A percentile compares a stretch with the other conserved stretches of the same genome.
Conservation (phyloP, 2,888 invertebrate genomes). For the Vanessa cardui region DNA sequence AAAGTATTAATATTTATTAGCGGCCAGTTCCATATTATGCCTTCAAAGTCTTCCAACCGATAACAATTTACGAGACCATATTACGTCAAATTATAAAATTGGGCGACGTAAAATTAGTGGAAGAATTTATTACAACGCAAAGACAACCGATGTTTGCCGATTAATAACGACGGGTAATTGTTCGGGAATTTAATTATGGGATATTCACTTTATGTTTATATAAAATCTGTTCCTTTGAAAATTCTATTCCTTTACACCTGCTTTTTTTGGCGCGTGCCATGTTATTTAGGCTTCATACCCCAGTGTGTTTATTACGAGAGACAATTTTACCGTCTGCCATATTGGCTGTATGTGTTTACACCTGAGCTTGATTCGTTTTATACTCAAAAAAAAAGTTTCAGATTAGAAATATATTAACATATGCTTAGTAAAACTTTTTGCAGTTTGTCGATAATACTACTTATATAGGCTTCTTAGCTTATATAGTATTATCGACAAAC, state of each 20-base stretch:
- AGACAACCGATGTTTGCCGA: constrained; percentile 24
- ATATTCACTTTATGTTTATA: constrained; percentile 14
- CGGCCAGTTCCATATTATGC: constrained; percentile 10
- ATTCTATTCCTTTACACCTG: constrained; percentile 20
- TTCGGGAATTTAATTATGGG: constrained; percentile 27
- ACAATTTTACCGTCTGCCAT: not conserved
- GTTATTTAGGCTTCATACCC: not conserved
- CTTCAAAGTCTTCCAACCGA: constrained; percentile 38
- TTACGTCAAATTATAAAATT: constrained; percentile 65
- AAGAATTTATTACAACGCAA: constrained; percentile 46
- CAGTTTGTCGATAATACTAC: no score
- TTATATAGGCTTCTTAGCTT: no score
- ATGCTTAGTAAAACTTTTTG: no score
- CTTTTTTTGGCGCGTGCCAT: constrained; percentile 10
- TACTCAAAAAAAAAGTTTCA: no score
- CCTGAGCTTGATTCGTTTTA: not conserved
- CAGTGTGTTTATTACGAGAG: not conserved
- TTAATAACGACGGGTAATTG: constrained; percentile 37
- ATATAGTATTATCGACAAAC: no score
- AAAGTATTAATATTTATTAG: not conserved
- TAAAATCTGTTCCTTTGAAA: constrained; percentile 13
- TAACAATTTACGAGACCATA: constrained; percentile 57
- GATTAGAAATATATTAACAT: no score
- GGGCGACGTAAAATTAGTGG: constrained; percentile 55
- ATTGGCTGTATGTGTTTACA: not conserved